Evolutionary conservation across 2,888 invertebrate species (phyloP), one percentile per base, ranked within the genome.

Genomic region (Matsumyia berberina): DNA sequence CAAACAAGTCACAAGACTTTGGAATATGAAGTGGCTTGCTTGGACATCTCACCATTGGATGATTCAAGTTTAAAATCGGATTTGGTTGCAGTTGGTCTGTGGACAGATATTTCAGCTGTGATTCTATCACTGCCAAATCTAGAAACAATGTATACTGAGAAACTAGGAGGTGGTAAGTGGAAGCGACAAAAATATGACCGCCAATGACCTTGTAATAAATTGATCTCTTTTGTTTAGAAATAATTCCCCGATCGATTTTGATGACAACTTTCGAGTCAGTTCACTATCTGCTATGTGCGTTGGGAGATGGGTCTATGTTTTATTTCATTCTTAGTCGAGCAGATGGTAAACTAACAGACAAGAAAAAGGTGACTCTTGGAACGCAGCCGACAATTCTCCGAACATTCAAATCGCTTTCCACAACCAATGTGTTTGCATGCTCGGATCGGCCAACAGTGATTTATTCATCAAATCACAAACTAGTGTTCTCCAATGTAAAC

Each of bases 361-460:
- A 96, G 90, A 99, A 99, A 92, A 97, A 97, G 90, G 98, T 99
- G 15, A 98, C 98, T 0, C 93, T 99, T 4, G 99, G 99, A 62
- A 99, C 99, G 0, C 99, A 99, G 90, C 99, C 99, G 11, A 99
- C 98, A 0, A 97, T 97, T 11, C 93, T 99, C 70, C 94, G 96
- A 83, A 97, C 97, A 6, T 99, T 99, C 91, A 94, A 96, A 87
- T 96, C 97, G 0, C 93, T 97, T 64, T 96, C 97, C 11, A 98
- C 98, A 0, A 97, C 97, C 12, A 99, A 99, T 91, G 98, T 99
- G 37, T 99, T 99, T 93, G 99, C 99, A 19, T 99, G 99, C 91
- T 99, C 98, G 0, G 99, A 99, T 92, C 94, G 99, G 60, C 99
- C 99, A 0, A 99, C 99, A 0, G 99, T 99, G 11, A 99, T 99